Base-by-base conservation (phyloP, 2,797 vertebrate genomes). In the Amazona ochrocephala region DNA sequence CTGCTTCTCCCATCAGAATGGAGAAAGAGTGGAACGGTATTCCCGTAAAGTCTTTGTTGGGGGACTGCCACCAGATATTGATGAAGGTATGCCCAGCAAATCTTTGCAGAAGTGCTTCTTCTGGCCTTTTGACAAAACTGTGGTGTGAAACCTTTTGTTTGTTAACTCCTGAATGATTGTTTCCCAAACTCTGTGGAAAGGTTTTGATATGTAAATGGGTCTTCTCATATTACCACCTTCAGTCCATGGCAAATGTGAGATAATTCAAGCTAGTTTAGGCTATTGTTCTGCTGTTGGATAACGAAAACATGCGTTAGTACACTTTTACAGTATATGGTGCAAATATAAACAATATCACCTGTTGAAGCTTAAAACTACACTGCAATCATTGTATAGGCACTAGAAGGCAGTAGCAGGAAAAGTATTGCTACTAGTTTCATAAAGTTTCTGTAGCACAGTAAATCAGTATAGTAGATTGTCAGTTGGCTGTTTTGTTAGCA, bases 41-140 rank as follows among this genome's bases (percentile, higher is more conserved):
- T 99, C 99, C 37, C 99, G 99, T 26, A 99, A 99, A 82, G 99
- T 99, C 95, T 99, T 99, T 77, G 99, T 99, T 1, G 99, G 99
- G 14, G 99, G 99, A 61, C 97, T 99, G 68, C 99, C 99, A 62
- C 99, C 99, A 2, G 99, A 99, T 96, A 99, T 99, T 79, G 99
- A 99, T 62, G 99, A 99, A 99, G 99, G 99, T 99, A 98, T 10
- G 26, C 37, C 27, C 29, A 22, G 39, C 75, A 77, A 65, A 29
- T 44, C 66, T 4, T 34, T 2, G 65, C 84, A 27, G 44, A 44
- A 24, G 23, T 70, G n/a, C 76, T 34, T 19, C 53, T 18, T 65
- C 39, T 87, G 90, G 42, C 56, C 37, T 89, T 16, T 10, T 56
- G 60, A 32, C 12, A 75, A 18, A 79, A 6, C 27, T 37, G 26